phyloP scores from a whole-genome alignment of 2,113 vertebrate genomes.

The Solea senegalensis region DNA sequence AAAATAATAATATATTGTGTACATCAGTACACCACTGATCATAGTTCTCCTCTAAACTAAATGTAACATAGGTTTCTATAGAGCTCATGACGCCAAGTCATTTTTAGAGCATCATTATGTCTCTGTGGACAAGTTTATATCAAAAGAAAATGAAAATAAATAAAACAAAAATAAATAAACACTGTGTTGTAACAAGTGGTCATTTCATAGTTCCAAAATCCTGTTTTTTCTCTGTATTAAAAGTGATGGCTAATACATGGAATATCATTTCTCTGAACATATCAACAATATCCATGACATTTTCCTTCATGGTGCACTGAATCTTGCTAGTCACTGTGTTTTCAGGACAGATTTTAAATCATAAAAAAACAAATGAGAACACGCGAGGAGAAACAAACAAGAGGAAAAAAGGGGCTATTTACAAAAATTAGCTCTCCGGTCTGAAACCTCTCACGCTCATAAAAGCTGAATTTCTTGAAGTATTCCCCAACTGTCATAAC shows the following conservation, averaged over 20 bases:
- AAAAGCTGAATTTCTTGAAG: neutral
- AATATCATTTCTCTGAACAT: conserved; percentile 67
- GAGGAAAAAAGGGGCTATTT: conserved; percentile 57
- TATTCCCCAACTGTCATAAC: neutral
- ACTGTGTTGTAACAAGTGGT: conserved; percentile 70
- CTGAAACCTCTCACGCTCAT: conserved; percentile 19
- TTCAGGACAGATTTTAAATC: conserved; percentile 64
- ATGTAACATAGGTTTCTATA: conserved; percentile 5
- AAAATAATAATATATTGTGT: conserved; percentile 32
- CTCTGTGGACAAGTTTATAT: conserved; percentile 33
- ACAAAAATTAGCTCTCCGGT: conserved; percentile 62
- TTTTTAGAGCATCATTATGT: conserved; percentile 19
- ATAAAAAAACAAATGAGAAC: conserved; percentile 46
- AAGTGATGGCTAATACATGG: conserved; percentile 78
- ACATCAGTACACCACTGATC: conserved; percentile 8
- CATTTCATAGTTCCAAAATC: conserved; percentile 85
- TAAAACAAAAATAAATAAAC: conserved; percentile 65
- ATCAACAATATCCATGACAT: conserved; percentile 68
- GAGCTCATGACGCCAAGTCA: conserved; percentile 18
- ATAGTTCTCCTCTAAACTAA: conserved; percentile 22
- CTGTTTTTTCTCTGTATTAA: conserved; percentile 70
- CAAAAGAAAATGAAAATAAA: conserved; percentile 31
- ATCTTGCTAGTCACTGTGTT: conserved; percentile 65
- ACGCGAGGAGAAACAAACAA: conserved; percentile 48
- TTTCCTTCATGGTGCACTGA: conserved; percentile 82